Evolutionary conservation across 2,888 invertebrate genomes (phyloP), one percentile per base, ranked within the genome.

Genomic region (Tiliacea citrago): DNA sequence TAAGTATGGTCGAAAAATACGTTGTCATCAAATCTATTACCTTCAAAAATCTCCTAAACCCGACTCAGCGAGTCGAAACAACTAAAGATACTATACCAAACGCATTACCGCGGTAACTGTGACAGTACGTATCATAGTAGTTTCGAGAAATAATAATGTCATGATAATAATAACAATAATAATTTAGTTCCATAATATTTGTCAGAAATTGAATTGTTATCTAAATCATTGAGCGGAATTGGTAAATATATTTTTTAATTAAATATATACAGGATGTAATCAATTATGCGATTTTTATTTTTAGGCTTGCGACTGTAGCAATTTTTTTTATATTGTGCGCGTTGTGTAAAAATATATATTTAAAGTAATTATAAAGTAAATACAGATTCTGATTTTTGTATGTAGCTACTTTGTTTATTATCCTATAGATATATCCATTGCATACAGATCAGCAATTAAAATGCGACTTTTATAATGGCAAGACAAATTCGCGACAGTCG

Each of bases 81-180:
- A 92, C 95, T 95, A 92, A 86, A 91, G 84, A 90, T 86, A 88
- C 84, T 91, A 90, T 96, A 95, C 94, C 92, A 90, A 91, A 87
- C 91, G 86, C 95, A 89, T 95, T 94, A 92, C 66, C 71, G 39
- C 55, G 63, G 75, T 88, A 92, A 94, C 95, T 95, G 86, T 87
- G 89, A 82, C 89, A 94, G 93, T 95, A 95, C 94, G 91, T 90
- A 91, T 89, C 89, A 92, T 94, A 95, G 91, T 90, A 87, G 90
- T 88, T 85, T 81, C 82, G 66, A 51, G 57, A 69, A 66, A 70
- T 77, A 42, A 69, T 74, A 72, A 79, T 83, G 83, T 83, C 83
- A 83, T 83, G 71, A 74, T n/a, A 63, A 73, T 75, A 83, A 81
- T 68, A 80, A 80, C 60, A 81, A 77, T 67, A 76, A 82, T 75